Base-by-base conservation (phyloP, 2,797 vertebrate genomes). In the Paedocypris micromegethes region DNA sequence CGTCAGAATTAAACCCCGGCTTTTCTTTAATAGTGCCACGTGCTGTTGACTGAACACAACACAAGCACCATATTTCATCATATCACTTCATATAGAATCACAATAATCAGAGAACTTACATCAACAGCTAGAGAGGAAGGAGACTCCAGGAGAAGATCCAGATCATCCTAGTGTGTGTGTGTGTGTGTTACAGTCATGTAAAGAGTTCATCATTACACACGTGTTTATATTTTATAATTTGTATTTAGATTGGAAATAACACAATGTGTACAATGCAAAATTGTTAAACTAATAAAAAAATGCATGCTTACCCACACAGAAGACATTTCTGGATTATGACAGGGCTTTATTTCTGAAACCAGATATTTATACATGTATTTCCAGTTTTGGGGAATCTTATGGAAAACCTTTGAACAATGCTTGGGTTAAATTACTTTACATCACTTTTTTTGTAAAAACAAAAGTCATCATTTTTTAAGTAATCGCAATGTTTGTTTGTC, bases 21-120 rank as follows among this genome's bases (percentile, higher is more conserved):
- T 81, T 87, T 66, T 92, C 90, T 72, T 83, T 90, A 57, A 95
- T 75, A 0, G 90, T 92, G 55, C 92, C 92, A 80, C 84, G 86
- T 4, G 77, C 53, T 64, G 70, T 89, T 72, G 87, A 84, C 93
- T 94, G 72, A 49, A 75, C 45, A 7, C 37, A 7, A 76, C 59
- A 63, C 73, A 3, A 53, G 9, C 23, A 23, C 23, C 23, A 1
- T 23, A 23, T 23, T 23, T 23, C 23, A 23, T 23, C 23, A 23
- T 23, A 23, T 23, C 23, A 23, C 23, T 23, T 23, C 23, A 1
- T 23, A 23, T 23, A 23, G 23, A 23, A 23, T 23, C 23, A 23
- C 23, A 23, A 23, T 23, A 23, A 23, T 23, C 23, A 23, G 23
- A 23, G 23, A 23, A 23, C 86, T 86, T 83, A 91, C 89, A 49